Percentiles rank a stretch among this genome's conserved stretches.
Evolutionary conservation across 2,888 invertebrate species (phyloP).

Genomic region (Diarsia dahlii): DNA sequence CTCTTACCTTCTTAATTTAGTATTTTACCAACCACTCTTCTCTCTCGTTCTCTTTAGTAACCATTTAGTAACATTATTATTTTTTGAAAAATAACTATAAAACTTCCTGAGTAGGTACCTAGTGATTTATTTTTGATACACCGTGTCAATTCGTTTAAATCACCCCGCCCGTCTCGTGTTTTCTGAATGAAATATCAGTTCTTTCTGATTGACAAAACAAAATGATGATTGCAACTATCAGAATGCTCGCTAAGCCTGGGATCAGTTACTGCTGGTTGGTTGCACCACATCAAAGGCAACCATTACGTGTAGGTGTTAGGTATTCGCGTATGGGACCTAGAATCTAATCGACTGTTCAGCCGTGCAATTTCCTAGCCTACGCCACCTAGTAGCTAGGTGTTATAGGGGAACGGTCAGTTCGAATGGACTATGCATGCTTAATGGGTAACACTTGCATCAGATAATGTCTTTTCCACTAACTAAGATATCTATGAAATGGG

Average conservation of each 20-base stretch:
- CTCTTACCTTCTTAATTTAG: slow-evolving; percentile 15
- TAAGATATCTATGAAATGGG: neutral
- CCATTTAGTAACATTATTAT: too few species aligned
- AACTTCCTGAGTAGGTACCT: neutral
- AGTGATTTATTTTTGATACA: neutral
- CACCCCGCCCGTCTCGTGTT: neutral
- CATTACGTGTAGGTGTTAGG: slow-evolving; percentile 15
- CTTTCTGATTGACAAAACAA: slow-evolving; percentile 19
- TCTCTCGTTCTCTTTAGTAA: neutral
- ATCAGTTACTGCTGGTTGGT: slow-evolving; percentile 14
- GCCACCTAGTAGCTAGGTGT: neutral
- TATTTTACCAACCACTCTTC: slow-evolving; percentile 15
- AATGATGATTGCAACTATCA: slow-evolving; percentile 15
- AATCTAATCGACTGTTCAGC: slow-evolving; percentile 58
- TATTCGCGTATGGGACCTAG: slow-evolving; percentile 20
- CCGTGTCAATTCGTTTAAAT: neutral
- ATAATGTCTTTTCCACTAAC: neutral
- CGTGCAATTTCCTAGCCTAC: slow-evolving; percentile 23
- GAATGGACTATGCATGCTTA: too few species aligned
- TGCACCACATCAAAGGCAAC: slow-evolving; percentile 62
- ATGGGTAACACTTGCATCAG: neutral
- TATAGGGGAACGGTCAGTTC: neutral
- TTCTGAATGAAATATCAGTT: slow-evolving; percentile 5
- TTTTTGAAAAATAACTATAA: neutral
- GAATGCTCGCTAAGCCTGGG: neutral